Base-by-base conservation (phyloP, 1,140 invertebrate species). In the Polyergus mexicanus region DNA sequence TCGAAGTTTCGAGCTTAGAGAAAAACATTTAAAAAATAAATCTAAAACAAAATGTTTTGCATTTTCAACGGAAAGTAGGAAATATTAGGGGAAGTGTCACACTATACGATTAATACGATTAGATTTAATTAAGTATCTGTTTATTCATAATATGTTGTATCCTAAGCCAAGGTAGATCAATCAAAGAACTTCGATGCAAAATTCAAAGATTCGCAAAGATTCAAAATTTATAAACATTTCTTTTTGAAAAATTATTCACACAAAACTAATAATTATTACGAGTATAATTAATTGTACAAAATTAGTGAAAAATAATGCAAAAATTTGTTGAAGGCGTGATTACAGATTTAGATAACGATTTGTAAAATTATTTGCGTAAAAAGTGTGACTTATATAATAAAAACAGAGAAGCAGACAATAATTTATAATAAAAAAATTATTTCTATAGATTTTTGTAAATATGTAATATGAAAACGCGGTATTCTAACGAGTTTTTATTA, bases 401-500 rank as follows among this genome's bases (percentile, higher is more conserved):
- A 19, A 25, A 25, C 22, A 3, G 10, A 25, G 7, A 66, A n/a
- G 6, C 6, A 13, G 60, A 56, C 10, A 44, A 51, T 11, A 10
- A 10, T 28, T 56, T 38, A 66, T 54, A n/a, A 35, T 68, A 22
- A 51, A 51, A 28, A 56, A 38, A 80, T 66, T 38, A 22, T 8
- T 19, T n/a, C 10, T 25, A n/a, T 19, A 25, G 32, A 47, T 6
- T 51, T 51, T 51, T 51, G 8, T 4, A 25, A 22, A 1, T 68
- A 38, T 68, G 38, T 47, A 35, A 56, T 32, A 41, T 22, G 54
- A 10, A 13, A 63, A 77, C 16, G 28, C 11, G 25, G 7, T 44
- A 28, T 41, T 32, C 32, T 71, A 72, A 72, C 32, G 13, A 35
- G 68, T 65, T 78, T 85, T 47, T 66, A 66, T 80, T 85, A 41